Base-by-base conservation (phyloP, 64 coral and sea anemone species). In the Astreopora myriophthalma region DNA sequence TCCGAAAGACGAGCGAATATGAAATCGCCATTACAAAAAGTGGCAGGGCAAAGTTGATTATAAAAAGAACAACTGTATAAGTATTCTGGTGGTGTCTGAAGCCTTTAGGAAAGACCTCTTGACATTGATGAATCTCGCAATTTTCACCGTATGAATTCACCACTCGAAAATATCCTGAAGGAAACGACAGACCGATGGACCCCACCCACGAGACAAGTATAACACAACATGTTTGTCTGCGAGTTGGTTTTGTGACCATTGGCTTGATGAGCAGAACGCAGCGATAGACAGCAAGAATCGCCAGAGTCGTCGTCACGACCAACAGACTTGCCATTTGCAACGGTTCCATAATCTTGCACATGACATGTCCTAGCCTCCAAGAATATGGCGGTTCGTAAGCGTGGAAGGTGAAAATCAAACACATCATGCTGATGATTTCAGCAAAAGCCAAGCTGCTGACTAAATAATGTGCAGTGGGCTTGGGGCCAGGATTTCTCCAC, bases 381-480 rank as follows among this genome's bases (percentile, higher is more conserved):
- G 76, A 65, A n/a, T 75, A 66, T 35, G 64, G 40, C 68, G 79
- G 29, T 23, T 95, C 94, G 27, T 95, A 73, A 39, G 71, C 79
- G 34, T 78, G 66, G 23, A 60, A 60, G 31, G 62, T 40, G 17
- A 92, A 92, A 28, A 63, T 76, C 26, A 92, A 25, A 1, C 73
- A 72, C 4, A 79, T 0, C 1, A 85, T 89, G 52, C 82, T 89
- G 36, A 92, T 70, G 6, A 96, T 91, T 51, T 96, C 94, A 20
- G 94, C 94, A n/a, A 84, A 63, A 6, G 90, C 94, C 31, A 96
- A 86, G 29, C 86, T 92, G 1, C 90, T 93, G 19, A 96, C 94
- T 22, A 96, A 34, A 65, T 91, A 79, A 38, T 91, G 48, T 5
- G 90, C 72, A 24, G 61, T 74, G 3, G 90, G 81, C 36, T 92